Conservation (phyloP, 2,888 invertebrate species). For the Dinocampus coccinellae region DNA sequence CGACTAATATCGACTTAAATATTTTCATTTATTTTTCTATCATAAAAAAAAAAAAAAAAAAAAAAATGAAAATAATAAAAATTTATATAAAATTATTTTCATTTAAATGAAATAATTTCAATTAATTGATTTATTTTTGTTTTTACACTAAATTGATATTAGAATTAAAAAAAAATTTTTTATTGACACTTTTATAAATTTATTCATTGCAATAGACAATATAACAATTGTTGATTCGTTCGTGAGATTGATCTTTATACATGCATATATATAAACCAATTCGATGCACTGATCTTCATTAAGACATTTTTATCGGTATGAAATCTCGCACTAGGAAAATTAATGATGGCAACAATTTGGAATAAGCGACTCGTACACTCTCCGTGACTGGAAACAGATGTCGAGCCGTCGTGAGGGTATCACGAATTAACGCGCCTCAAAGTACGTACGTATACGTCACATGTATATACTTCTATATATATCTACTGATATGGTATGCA, state of each 20-base stretch:
- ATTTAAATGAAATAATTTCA: no score
- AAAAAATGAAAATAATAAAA: no score
- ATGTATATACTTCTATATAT: slow-evolving; percentile 7
- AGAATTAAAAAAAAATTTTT: no score
- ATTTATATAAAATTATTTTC: neutral
- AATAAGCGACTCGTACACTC: slow-evolving; percentile 13
- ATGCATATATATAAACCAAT: neutral
- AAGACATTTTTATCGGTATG: slow-evolving; percentile 21
- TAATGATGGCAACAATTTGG: slow-evolving; percentile 24
- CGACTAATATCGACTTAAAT: neutral
- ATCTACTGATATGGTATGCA: slow-evolving; percentile 35
- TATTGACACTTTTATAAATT: no score
- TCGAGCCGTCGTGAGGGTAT: slow-evolving; percentile 26
- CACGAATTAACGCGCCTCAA: slow-evolving; percentile 33
- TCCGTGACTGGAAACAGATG: slow-evolving; percentile 37
- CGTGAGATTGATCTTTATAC: neutral
- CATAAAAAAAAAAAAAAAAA: neutral
- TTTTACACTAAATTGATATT: no score
- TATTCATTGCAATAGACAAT: no score
- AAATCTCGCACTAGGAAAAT: slow-evolving; percentile 18
- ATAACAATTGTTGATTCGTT: neutral
- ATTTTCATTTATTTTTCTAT: neutral
- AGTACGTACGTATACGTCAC: neutral
- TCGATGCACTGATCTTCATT: slow-evolving; percentile 14
- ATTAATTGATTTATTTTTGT: no score